phyloP scores from a whole-genome alignment of 2,888 invertebrate genomes.

The Himalopsyche kuldschensis region DNA sequence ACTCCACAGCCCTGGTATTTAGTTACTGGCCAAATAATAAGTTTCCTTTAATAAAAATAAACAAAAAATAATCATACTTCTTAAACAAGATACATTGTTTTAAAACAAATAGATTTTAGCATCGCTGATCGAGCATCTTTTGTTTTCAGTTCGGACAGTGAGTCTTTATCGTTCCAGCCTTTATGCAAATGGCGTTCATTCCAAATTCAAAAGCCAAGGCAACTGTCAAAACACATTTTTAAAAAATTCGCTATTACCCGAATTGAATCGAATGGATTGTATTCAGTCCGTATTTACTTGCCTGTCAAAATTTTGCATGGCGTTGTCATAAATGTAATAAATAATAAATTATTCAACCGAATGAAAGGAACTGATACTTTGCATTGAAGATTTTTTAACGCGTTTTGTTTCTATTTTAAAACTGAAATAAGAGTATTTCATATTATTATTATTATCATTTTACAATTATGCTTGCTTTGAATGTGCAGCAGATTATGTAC shows the following conservation, averaged over 20 bases:
- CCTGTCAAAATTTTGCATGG: not conserved
- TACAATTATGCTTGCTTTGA: no score
- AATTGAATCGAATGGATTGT: slow-evolving; percentile 16
- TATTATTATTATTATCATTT: no score
- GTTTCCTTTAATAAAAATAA: no score
- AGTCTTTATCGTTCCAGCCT: slow-evolving; percentile 17
- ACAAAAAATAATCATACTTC: no score
- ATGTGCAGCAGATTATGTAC: no score
- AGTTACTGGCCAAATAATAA: no score
- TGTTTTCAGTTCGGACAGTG: slow-evolving; percentile 9
- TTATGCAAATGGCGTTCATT: slow-evolving; percentile 29
- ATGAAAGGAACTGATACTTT: slow-evolving; percentile 53
- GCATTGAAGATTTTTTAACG: slow-evolving; percentile 59
- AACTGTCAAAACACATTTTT: slow-evolving; percentile 33
- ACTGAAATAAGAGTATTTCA: not conserved
- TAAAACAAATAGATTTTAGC: no score
- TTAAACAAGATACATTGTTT: no score
- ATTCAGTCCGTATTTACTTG: not conserved
- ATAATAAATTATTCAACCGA: slow-evolving; percentile 46
- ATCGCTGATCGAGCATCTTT: not conserved
- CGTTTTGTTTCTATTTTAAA: slow-evolving; percentile 59
- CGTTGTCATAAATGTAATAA: not conserved
- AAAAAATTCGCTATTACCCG: not conserved
- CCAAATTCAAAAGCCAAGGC: slow-evolving; percentile 26
- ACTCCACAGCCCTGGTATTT: no score